Percentiles rank a stretch among this genome's conserved stretches.
These are phyloP conservation scores for Gymnoscopelus braueri DNA, from an alignment of 2,797 vertebrate genomes.

Conservation along the genomic window DNA sequence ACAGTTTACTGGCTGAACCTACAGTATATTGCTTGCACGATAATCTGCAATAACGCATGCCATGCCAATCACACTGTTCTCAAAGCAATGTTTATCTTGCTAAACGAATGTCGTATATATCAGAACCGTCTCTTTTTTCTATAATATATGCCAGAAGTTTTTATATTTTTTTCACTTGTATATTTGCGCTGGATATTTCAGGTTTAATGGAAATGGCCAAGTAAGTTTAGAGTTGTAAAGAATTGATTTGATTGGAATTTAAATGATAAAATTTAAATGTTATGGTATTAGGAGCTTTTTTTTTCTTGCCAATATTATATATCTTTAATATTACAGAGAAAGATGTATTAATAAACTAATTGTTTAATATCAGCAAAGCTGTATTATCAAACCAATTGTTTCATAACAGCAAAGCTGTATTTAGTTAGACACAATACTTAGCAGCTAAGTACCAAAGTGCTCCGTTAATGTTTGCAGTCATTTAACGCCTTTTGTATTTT, in stretches of 20 bases:
- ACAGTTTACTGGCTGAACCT: constrained; percentile 35
- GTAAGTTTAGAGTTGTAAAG: constrained; percentile 25
- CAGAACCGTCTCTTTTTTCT: constrained; percentile 44
- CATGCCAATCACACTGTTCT: constrained; percentile 40
- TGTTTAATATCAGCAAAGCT: constrained; percentile 19
- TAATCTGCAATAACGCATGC: constrained; percentile 58
- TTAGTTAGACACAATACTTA: constrained; percentile 15
- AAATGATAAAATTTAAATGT: constrained; percentile 50
- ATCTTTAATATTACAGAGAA: constrained; percentile 21
- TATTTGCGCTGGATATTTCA: constrained; percentile 35
- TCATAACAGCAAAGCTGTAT: constrained; percentile 21
- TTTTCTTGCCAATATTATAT: constrained; percentile 45
- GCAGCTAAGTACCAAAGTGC: constrained; percentile 58
- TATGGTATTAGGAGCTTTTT: constrained; percentile 38
- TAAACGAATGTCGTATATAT: constrained; percentile 19
- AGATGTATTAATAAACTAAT: neutral
- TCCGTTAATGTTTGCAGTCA: constrained; percentile 26
- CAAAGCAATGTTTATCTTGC: constrained; percentile 51
- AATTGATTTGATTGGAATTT: constrained; percentile 14
- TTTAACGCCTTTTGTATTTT: neutral
- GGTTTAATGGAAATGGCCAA: constrained; percentile 11
- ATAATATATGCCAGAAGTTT: constrained; percentile 30
- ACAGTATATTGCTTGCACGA: constrained; percentile 25
- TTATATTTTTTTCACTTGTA: constrained; percentile 47
- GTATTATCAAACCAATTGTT: constrained; percentile 13